phyloP scores from a whole-genome alignment of 2,888 invertebrate species.

The Oxytorus armatus region DNA sequence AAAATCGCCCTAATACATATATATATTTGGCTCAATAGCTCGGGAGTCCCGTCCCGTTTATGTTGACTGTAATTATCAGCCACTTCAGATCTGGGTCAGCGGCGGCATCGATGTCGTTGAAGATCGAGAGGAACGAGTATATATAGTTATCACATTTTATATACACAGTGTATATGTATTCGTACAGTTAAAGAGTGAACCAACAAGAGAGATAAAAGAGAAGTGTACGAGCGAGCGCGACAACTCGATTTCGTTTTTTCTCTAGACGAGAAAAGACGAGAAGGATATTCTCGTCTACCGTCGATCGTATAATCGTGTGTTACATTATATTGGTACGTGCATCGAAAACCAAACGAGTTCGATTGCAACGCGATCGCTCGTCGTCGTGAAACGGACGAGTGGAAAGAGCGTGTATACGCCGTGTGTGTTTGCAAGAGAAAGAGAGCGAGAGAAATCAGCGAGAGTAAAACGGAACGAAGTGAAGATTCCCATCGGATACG shows the following conservation, averaged over 20 bases:
- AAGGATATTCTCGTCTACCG: slow-evolving; percentile 33
- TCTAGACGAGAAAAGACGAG: slow-evolving; percentile 50
- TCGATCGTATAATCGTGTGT: slow-evolving; percentile 47
- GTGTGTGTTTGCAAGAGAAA: too few species aligned
- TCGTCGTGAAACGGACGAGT: not conserved
- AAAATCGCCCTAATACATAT: too few species aligned
- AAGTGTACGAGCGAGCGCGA: slow-evolving; percentile 17
- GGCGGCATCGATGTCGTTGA: slow-evolving; percentile 56
- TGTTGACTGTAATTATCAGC: slow-evolving; percentile 79
- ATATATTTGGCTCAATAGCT: slow-evolving; percentile 68
- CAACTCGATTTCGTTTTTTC: slow-evolving; percentile 64
- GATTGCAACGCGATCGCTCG: slow-evolving; percentile 31
- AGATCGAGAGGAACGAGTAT: slow-evolving; percentile 40
- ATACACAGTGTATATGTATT: not conserved
- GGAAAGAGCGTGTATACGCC: slow-evolving; percentile 15
- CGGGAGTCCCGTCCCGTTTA: slow-evolving; percentile 50
- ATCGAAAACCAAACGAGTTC: slow-evolving; percentile 58
- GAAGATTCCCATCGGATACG: slow-evolving; percentile 48
- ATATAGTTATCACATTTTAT: not conserved
- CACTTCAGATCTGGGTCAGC: slow-evolving; percentile 79
- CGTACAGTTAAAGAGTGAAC: not conserved
- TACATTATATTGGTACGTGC: slow-evolving; percentile 55
- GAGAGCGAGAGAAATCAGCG: slow-evolving; percentile 14
- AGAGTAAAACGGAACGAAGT: slow-evolving; percentile 26
- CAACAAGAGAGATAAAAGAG: slow-evolving; percentile 15